Conservation (phyloP, 2,113 vertebrate species). For the Eudyptes chrysolophus region DNA sequence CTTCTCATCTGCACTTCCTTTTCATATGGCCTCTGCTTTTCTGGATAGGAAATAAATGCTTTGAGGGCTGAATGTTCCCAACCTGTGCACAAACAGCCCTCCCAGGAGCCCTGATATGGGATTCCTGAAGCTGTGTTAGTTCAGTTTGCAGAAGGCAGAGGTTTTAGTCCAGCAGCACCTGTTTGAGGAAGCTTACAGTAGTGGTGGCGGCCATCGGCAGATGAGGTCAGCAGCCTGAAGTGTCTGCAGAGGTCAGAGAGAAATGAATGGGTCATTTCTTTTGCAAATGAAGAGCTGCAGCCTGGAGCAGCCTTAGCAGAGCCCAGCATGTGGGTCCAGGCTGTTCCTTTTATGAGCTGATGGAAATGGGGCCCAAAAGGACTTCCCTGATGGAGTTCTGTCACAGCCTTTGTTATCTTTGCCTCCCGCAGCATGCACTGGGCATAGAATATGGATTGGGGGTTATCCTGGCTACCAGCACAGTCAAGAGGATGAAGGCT, state of each 20-base stretch:
- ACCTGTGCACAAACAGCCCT: neutral
- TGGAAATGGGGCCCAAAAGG: conserved; percentile 40
- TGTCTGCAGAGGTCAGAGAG: conserved; percentile 15
- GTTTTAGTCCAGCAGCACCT: neutral
- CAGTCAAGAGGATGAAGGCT: neutral
- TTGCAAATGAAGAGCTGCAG: conserved; percentile 61
- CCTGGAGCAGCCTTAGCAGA: conserved; percentile 23
- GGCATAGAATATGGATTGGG: neutral
- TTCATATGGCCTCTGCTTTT: neutral
- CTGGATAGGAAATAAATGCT: neutral
- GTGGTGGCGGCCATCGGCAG: neutral
- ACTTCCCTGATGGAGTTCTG: conserved; percentile 38
- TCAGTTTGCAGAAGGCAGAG: neutral
- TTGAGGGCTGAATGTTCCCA: neutral
- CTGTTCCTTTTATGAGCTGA: conserved; percentile 51
- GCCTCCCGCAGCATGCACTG: neutral
- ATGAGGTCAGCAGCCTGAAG: conserved; percentile 30
- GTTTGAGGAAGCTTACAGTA: neutral
- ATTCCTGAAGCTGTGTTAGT: neutral
- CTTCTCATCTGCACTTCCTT: neutral
- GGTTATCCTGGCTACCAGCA: neutral
- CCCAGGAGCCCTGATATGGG: neutral
- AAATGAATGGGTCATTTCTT: conserved; percentile 56
- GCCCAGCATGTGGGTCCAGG: conserved; percentile 56
- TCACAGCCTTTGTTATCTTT: conserved; percentile 24